Base-by-base conservation (phyloP, 2,888 invertebrate species). In the Exocentrus adspersus region DNA sequence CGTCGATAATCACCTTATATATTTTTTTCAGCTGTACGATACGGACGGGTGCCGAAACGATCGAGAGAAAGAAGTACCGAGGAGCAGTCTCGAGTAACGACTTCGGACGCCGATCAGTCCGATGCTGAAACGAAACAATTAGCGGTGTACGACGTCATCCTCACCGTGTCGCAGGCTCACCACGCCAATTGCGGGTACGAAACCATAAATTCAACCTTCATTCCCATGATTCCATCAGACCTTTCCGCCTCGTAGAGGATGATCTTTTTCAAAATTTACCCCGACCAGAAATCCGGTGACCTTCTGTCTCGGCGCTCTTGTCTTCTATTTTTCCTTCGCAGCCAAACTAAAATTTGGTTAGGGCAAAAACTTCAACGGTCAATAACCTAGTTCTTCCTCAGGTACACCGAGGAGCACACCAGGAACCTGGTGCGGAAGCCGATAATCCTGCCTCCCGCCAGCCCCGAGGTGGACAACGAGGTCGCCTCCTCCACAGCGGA, bases 11-110 rank as follows among this genome's bases (percentile, higher is more conserved):
- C 12, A 45, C 20, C 10, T 1, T n/a, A 45, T 45, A 45, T 20
- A 45, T 45, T 5, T 24, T 37, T 84, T 84, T 45, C 86, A 96
- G 96, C 97, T 80, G 97, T 97, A 70, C 88, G 97, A 80, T 98
- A 98, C 87, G 97, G 98, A 72, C 89, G 97, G 71, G 97, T 97
- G 75, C 97, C 98, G 69, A 98, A 97, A 84, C 87, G 96, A 76
- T 90, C 95, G 64, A 88, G 95, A 75, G 96, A 95, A 82, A 87
- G 91, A 70, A 90, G 88, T 79, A 84, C 85, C 30, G 87, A 87
- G 62, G 89, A 70, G 30, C 75, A 78, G 48, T 81, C 86, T 45
- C 83, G 84, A 62, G 82, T 84, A 28, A 83, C 83, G 59, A 83
- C 83, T 48, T 81, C 82, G 42, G 82, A 80, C 62, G 79, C 81